Base-by-base conservation (phyloP, 2,888 invertebrate genomes). In the Odontocolon sp. region DNA sequence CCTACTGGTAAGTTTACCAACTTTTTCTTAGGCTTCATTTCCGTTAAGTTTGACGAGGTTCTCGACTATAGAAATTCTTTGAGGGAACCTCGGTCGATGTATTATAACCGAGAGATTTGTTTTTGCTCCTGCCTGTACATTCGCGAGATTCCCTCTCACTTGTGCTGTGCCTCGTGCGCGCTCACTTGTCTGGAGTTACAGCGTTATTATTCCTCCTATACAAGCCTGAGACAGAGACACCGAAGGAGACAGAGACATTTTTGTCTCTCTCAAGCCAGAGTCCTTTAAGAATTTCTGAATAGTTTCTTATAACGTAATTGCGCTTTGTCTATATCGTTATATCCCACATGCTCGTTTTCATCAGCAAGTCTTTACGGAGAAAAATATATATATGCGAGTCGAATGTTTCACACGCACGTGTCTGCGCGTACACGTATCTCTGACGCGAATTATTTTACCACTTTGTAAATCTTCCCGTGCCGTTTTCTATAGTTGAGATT, bases 1-100 rank as follows among this genome's bases (percentile, higher is more conserved):
- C 81, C 84, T 28, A 85, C 83, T 63, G 85, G 87, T 87, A 81
- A 84, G 84, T 77, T 21, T 31, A 5, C 36, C 33, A 50, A 59
- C 11, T 36, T 18, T 50, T 16, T 52, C 28, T 56, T 6, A 23
- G 3, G 8, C 14, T 52, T 16, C 14, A 31, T 26, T 9, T 2
- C 31, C 52, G 50, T 50, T 50, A 50, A 50, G 8, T 28, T 28
- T 28, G 11, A 50, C 50, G 52, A 31, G 52, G 52, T 52, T 52
- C 52, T 9, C 16, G 31, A 18, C 14, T 28, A 33, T 52, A 31
- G 33, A 52, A 52, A 31, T 9, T 33, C 4, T 52, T 31, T 42
- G 14, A 14, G 6, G 52, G 31, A 36, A 57, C 50, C 26, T 8
- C 14, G 14, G 21, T 36, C 14, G 47, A 21, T 11, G 38, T 50